A percentile compares a stretch with the other conserved stretches of the same genome.
Conservation (phyloP, 2,113 vertebrate genomes). For the Maccullochella peelii region DNA sequence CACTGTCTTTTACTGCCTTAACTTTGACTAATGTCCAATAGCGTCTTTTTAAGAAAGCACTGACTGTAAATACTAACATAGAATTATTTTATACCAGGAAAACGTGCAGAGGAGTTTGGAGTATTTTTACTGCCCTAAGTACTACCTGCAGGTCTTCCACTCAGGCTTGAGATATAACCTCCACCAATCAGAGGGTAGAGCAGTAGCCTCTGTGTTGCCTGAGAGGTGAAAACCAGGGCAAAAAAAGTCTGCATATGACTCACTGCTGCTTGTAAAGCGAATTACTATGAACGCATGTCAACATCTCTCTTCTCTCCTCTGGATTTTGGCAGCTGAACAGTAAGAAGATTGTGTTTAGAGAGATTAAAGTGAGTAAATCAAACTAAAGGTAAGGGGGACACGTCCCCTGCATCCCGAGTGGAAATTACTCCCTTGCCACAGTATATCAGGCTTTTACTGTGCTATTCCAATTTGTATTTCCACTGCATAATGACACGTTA, state of each 20-base stretch:
- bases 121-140: too few species aligned
- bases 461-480: background rate
- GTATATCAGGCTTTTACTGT: background rate
- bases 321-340: background rate
- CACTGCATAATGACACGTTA: background rate
- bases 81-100: too few species aligned
- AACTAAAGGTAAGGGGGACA: background rate
- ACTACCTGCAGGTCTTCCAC: too few species aligned
- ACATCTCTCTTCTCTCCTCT: too few species aligned
- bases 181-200: background rate
- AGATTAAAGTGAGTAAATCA: background rate
- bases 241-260: background rate
- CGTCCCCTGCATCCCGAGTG: background rate
- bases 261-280: background rate
- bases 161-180: background rate
- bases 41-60: too few species aligned
- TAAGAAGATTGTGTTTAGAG: background rate
- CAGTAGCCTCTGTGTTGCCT: background rate
- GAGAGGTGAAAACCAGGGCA: background rate
- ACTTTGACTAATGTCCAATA: too few species aligned
- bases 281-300: background rate
- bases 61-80: too few species aligned
- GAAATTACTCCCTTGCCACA: too few species aligned
- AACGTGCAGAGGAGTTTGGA: too few species aligned
- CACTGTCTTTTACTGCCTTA: too few species aligned